Conservation (phyloP, 2,888 invertebrate genomes). For the Pantelozetes paolii region DNA sequence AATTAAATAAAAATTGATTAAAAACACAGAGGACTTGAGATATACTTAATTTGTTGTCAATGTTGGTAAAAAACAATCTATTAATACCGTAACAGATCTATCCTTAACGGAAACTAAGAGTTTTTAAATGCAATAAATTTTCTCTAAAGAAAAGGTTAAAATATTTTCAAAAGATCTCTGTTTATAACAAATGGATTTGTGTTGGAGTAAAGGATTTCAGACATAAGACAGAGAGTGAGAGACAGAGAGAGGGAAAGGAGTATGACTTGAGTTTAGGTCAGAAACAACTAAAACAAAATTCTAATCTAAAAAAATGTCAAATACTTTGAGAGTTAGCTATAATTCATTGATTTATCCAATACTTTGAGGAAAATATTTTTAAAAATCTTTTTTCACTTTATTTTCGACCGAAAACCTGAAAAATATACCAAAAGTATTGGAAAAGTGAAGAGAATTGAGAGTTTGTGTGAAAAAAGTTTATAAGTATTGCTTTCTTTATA, state of each 20-base stretch:
- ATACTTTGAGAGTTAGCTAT: slow-evolving; percentile 23
- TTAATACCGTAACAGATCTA: background rate
- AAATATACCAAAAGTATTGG: background rate
- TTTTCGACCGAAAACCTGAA: background rate
- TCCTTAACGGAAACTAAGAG: background rate
- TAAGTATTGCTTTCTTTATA: background rate
- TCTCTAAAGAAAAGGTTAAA: background rate
- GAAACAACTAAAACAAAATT: background rate
- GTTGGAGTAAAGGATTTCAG: slow-evolving; percentile 13
- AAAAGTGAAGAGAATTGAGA: background rate
- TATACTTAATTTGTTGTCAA: background rate
- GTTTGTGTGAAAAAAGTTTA: background rate
- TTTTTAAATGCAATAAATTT: slow-evolving; percentile 29
- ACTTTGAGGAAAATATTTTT: slow-evolving; percentile 7
- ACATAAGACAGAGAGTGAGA: slow-evolving; percentile 7
- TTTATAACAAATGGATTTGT: slow-evolving; percentile 12
- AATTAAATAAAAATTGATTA: slow-evolving; percentile 7
- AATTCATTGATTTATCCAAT: slow-evolving; percentile 18
- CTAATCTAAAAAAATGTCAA: slow-evolving; percentile 26
- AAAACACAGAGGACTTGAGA: slow-evolving; percentile 2
- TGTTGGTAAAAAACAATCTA: background rate
- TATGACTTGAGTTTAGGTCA: background rate
- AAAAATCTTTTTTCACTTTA: slow-evolving; percentile 8
- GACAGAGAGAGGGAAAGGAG: background rate
- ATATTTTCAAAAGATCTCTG: background rate